Conservation (phyloP, 2,113 vertebrate species). For the Rissa tridactyla region DNA sequence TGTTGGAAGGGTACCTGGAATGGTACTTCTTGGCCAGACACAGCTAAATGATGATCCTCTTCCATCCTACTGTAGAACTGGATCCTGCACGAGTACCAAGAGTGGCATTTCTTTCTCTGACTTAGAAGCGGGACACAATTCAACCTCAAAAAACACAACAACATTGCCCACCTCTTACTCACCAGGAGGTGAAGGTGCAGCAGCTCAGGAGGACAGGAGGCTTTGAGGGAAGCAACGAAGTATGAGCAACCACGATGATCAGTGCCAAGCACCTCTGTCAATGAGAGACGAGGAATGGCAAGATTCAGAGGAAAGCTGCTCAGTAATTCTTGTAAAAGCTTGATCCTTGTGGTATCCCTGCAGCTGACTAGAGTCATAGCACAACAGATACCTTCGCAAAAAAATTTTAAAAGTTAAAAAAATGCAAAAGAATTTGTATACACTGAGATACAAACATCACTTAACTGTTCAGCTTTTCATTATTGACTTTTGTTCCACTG, state of each 20-base stretch:
- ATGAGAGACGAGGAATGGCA: not conserved
- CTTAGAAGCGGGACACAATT: not conserved
- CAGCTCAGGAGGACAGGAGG: not conserved
- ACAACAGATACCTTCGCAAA: not conserved
- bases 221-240: not conserved
- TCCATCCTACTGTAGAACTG: not conserved
- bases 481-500: not conserved
- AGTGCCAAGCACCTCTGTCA: not conserved
- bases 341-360: not conserved
- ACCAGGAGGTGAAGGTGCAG: not conserved
- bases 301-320: not conserved
- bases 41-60: not conserved
- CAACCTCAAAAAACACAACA: not conserved
- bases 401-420: not conserved
- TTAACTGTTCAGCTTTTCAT: not conserved
- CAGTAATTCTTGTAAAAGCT: not conserved
- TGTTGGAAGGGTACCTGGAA: not conserved
- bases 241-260: not conserved
- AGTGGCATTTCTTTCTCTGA: not conserved
- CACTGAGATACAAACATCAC: not conserved
- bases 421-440: not conserved
- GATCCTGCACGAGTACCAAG: not conserved
- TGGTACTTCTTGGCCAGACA: not conserved
- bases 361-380: not conserved
- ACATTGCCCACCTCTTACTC: not conserved